Evolutionary conservation across 2,113 vertebrate species (phyloP), one percentile per base, ranked within the genome.

Genomic region (Chloebia gouldiae): DNA sequence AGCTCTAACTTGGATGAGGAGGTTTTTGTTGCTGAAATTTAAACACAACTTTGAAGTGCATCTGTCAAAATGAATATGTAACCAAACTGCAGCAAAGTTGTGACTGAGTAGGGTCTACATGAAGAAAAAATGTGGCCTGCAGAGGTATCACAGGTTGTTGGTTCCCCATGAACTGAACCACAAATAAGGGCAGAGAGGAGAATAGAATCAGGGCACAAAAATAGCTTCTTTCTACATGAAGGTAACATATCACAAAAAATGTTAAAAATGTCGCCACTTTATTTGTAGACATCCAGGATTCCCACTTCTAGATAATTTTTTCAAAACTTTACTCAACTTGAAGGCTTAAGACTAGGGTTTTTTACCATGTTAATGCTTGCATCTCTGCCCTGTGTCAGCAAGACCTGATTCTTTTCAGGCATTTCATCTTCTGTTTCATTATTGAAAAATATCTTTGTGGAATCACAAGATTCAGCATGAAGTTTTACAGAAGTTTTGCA

Each of bases 241-340:
- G 19, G 15, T 24, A 84, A 20, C 31, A 42, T 61, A 77, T 81
- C 69, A 66, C 17, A 70, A 11, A 0, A 0, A 0, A 8, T 42
- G 1, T 78, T 92, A 28, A 70, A 86, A 92, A 79, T 47, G 5
- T 68, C 61, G 60, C 28, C 13, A 16, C 31, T 23, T 1, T 44
- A 65, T 82, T 82, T 85, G 37, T 33, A 93, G 61, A 56, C 33
- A 68, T 37, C 24, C 31, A 64, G 11, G 22, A n/a, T 54, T 72
- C 42, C 13, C 25, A 27, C 6, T 61, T 23, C 13, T 72, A 50
- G 45, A 40, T 27, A 90, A 80, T 19, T 31, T 72, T 87, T 81
- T 85, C 45, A 69, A 13, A 82, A 61, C 20, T 82, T 82, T 60
- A 35, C 4, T 71, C 10, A 64, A 13, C 35, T 59, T 61, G n/a